Evolutionary conservation across 2,113 vertebrate species (phyloP).

Genomic region (Rattus rattus): DNA sequence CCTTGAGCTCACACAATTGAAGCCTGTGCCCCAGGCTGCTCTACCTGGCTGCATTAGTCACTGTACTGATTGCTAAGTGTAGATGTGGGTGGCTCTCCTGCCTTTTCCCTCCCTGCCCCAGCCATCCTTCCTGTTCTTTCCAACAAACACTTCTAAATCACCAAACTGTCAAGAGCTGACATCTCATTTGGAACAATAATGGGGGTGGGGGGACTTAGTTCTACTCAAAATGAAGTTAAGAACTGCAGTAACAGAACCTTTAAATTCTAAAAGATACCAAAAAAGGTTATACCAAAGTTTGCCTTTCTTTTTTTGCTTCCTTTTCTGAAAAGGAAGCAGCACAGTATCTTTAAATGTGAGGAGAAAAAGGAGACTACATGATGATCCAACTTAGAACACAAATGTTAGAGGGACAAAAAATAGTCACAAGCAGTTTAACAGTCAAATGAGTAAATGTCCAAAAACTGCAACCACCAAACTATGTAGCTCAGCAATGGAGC

Average conservation of each 20-base stretch:
- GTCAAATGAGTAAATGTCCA: background rate
- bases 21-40: background rate
- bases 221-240: constrained; percentile 38
- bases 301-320: background rate
- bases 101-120: constrained; percentile 15
- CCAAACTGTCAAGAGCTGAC: constrained; percentile 59
- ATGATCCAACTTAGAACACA: constrained; percentile 7
- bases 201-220: background rate
- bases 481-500: background rate
- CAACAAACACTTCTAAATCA: constrained; percentile 55
- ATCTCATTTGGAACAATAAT: constrained; percentile 68
- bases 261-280: constrained; percentile 27
- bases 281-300: constrained; percentile 51
- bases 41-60: background rate
- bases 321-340: constrained; percentile 3
- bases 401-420: background rate
- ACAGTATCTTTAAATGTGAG: constrained; percentile 5
- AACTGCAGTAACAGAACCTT: constrained; percentile 54
- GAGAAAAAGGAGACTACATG: background rate
- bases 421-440: background rate
- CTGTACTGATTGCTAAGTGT: background rate
- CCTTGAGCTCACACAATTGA: background rate
- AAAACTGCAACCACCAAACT: background rate
- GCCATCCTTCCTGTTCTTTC: constrained; percentile 51
- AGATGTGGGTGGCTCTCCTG: constrained; percentile 33